Evolutionary conservation across 2,888 invertebrate genomes (phyloP).

Genomic region (Zygaena filipendulae): DNA sequence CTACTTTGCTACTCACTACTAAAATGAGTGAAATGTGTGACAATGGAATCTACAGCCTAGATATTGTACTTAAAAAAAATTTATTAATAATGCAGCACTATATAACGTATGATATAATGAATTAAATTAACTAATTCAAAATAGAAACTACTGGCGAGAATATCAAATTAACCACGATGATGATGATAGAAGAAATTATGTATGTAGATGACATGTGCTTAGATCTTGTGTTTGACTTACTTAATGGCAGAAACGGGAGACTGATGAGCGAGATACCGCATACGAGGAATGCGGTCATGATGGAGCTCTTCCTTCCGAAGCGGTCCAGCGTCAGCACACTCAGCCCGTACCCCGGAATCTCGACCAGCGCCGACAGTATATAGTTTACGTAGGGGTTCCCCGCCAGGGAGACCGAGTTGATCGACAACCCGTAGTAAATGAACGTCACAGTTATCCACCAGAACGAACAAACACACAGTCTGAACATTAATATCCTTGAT

Average conservation of each 20-base stretch:
- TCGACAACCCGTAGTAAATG: slow-evolving; percentile 82
- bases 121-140: no score
- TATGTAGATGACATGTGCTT: no score
- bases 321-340: slow-evolving; percentile 68
- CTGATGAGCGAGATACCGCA: slow-evolving; percentile 66
- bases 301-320: slow-evolving; percentile 67
- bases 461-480: slow-evolving; percentile 73
- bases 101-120: slow-evolving; percentile 9
- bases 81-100: background rate
- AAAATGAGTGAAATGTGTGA: background rate
- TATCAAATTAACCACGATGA: no score
- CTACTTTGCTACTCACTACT: slow-evolving; percentile 11
- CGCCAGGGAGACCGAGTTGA: slow-evolving; percentile 79
- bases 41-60: background rate
- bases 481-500: slow-evolving; percentile 59
- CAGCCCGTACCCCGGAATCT: slow-evolving; percentile 72
- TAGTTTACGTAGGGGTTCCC: slow-evolving; percentile 84
- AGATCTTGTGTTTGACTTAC: no score
- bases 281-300: slow-evolving; percentile 66
- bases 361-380: slow-evolving; percentile 72
- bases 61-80: no score
- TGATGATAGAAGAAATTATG: no score
- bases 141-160: no score
- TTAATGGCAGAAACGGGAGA: slow-evolving; percentile 66
- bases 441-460: slow-evolving; percentile 85